Base-by-base conservation (phyloP, 2,113 vertebrate species). In the Rana temporaria region DNA sequence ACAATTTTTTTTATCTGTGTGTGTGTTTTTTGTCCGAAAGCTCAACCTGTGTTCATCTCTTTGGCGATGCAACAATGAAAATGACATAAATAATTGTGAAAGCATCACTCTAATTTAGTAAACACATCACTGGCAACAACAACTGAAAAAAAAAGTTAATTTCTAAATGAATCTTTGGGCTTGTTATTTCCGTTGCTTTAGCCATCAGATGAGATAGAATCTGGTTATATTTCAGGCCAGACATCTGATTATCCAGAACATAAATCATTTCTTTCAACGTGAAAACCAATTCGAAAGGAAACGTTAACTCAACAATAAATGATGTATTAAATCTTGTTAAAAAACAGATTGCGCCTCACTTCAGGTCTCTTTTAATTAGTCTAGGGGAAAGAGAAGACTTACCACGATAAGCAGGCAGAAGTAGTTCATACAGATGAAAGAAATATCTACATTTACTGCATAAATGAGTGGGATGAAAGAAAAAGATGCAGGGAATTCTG, bases 291-390 rank as follows among this genome's bases (percentile, higher is more conserved):
- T 67, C 74, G 62, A 74, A 82, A 82, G 52, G 71, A 67, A 82
- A 75, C 70, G 32, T 82, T 82, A 66, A 82, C 80, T 82, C 80
- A 26, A 82, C 80, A 82, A 82, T 82, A 75, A 82, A 74, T 75
- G 70, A 82, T 82, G 52, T 67, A 66, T 82, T 82, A 75, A 74
- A 82, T 56, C 80, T 64, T 66, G 60, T 65, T 82, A 66, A 82
- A 67, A 82, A 82, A 75, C 70, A 74, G 48, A 55, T 48, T 67
- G 62, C n/a, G 75, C 30, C 42, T 65, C 80, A 66, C 70, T 62
- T 65, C 53, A 9, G 70, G 30, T 74, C 80, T 67, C 70, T 67
- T 74, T 67, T 82, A 82, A 82, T 82, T 82, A 82, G 30, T 59
- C 26, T 26, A 52, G 52, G n/a, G 26, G 26, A 57, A 48, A 55